Evolutionary conservation across 37 sponge, comb jelly and placozoan genomes (phyloP).

Genomic region (Halichondria panicea): DNA sequence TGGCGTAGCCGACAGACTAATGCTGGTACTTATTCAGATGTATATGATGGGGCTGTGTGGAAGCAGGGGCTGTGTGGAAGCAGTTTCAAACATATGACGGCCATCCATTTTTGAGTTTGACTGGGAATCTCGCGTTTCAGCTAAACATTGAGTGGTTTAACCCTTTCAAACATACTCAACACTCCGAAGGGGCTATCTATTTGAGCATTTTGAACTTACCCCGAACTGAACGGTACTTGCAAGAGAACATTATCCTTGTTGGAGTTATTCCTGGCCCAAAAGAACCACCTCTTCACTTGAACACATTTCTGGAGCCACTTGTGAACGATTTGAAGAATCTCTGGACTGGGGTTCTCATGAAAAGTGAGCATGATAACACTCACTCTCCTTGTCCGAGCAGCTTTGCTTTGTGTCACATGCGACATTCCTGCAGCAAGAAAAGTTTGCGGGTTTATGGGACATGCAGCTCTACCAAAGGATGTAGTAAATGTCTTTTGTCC

Average conservation of each 20-base stretch:
- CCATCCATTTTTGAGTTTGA: neutral
- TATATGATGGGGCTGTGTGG: constrained; percentile 38
- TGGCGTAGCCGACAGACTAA: neutral
- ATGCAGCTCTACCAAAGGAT: constrained; percentile 11
- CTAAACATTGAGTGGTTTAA: constrained; percentile 56
- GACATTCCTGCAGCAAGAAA: constrained; percentile 57
- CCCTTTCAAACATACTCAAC: constrained; percentile 29
- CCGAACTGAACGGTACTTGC: constrained; percentile 7
- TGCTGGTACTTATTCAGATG: constrained; percentile 1
- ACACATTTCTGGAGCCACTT: constrained; percentile 32
- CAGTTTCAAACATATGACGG: constrained; percentile 10
- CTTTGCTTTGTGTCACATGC: constrained; percentile 43
- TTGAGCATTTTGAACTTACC: constrained; percentile 29
- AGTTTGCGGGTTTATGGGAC: constrained; percentile 47
- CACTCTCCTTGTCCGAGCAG: constrained; percentile 25
- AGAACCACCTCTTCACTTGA: constrained; percentile 26
- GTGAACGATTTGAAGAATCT: constrained; percentile 22
- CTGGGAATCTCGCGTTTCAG: neutral
- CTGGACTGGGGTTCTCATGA: constrained; percentile 23
- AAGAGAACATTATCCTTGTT: constrained; percentile 37
- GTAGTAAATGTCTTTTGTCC: constrained; percentile 26
- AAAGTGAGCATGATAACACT: no score
- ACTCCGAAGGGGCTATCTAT: constrained; percentile 55
- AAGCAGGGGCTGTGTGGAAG: constrained; percentile 19
- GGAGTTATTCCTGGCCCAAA: constrained; percentile 42